Conservation (phyloP, 2,888 invertebrate species). For the Leptothorax acervorum region DNA sequence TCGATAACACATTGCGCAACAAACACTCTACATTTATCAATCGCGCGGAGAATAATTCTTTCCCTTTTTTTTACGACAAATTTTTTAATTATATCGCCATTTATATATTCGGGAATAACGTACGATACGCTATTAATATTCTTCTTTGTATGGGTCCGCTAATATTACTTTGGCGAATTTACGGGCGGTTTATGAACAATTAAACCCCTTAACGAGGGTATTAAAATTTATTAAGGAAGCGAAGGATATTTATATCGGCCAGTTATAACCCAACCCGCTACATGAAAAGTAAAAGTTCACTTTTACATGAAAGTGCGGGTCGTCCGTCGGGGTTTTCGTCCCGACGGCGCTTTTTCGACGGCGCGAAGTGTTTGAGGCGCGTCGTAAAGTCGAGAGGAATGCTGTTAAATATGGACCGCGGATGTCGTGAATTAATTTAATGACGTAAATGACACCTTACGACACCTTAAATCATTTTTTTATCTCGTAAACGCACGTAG, state of each 20-base stretch:
- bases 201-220: slow-evolving; percentile 49
- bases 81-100: slow-evolving; percentile 40
- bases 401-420: slow-evolving; percentile 29
- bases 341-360: slow-evolving; percentile 8
- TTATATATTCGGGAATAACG: background rate
- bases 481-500: slow-evolving; percentile 14
- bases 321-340: slow-evolving; percentile 14
- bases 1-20: slow-evolving; percentile 49
- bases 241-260: slow-evolving; percentile 57
- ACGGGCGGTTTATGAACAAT: slow-evolving; percentile 61
- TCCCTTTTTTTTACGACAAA: slow-evolving; percentile 19
- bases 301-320: slow-evolving; percentile 28
- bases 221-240: slow-evolving; percentile 66
- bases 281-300: slow-evolving; percentile 24
- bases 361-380: background rate
- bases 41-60: slow-evolving; percentile 6
- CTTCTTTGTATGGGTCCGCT: background rate
- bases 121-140: slow-evolving; percentile 24
- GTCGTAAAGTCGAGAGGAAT: slow-evolving; percentile 14
- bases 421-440: slow-evolving; percentile 38
- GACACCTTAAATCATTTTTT: slow-evolving; percentile 37
- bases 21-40: slow-evolving; percentile 23
- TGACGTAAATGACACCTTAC: slow-evolving; percentile 42
- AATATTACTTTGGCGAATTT: background rate
- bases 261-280: slow-evolving; percentile 6